Evolutionary conservation across 2,113 vertebrate species (phyloP).

Genomic region (Anarrhichthys ocellatus): DNA sequence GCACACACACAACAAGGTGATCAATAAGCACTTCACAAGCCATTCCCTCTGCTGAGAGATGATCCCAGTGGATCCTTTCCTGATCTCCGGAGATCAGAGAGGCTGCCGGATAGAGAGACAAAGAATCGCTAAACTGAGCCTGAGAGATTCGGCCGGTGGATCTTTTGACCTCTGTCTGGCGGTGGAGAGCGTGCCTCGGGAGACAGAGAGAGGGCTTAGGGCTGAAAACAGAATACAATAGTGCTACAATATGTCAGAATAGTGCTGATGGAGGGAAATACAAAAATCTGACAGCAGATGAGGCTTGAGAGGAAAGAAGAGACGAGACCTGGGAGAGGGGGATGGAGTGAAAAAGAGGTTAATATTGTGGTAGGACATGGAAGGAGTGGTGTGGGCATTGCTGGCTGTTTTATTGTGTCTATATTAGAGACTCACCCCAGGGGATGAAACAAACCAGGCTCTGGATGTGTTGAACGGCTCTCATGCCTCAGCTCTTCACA

Average conservation of each 20-base stretch:
- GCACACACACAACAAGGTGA: conserved; percentile 74
- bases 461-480: conserved; percentile 10
- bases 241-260: neutral
- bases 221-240: conserved; percentile 24
- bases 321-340: conserved; percentile 19
- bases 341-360: conserved; percentile 14
- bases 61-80: conserved; percentile 72
- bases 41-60: conserved; percentile 62
- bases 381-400: conserved; percentile 32
- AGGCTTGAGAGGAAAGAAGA: conserved; percentile 22
- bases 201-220: conserved; percentile 25
- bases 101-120: conserved; percentile 52
- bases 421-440: conserved; percentile 24
- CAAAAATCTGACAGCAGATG: conserved; percentile 24
- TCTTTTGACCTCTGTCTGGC: conserved; percentile 74
- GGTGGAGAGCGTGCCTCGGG: conserved; percentile 55
- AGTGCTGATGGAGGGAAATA: conserved; percentile 47
- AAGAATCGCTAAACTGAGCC: conserved; percentile 55
- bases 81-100: conserved; percentile 70
- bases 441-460: conserved; percentile 34
- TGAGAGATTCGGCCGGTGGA: conserved; percentile 52
- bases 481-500: conserved; percentile 23
- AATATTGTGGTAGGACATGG: conserved; percentile 31
- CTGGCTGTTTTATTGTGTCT: conserved; percentile 54
- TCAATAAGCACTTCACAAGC: conserved; percentile 81